Percentiles rank a stretch among this genome's conserved stretches.
These are phyloP conservation scores for Taphrorychus bicolor DNA, from an alignment of 2,888 invertebrate species.

Conservation along the genomic window DNA sequence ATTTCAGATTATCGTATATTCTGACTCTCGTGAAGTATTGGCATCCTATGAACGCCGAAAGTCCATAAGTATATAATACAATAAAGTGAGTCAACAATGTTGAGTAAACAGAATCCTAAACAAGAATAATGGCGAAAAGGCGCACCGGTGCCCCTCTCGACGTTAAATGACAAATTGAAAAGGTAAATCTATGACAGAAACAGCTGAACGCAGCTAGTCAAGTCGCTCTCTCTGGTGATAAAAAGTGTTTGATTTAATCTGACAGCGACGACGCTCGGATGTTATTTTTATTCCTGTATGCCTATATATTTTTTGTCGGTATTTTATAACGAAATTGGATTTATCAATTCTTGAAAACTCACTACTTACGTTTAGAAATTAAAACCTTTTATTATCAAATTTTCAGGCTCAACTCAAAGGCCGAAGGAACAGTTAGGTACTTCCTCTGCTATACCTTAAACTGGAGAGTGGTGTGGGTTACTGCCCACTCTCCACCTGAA, in stretches of 20 bases:
- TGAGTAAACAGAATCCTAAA: slow-evolving; percentile 27
- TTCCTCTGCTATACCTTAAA: too few species aligned
- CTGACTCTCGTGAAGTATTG: background rate
- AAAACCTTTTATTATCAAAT: too few species aligned
- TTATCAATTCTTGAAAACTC: too few species aligned
- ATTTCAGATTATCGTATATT: background rate
- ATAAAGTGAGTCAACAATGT: slow-evolving; percentile 29
- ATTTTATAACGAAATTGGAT: too few species aligned
- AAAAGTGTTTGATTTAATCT: slow-evolving; percentile 62
- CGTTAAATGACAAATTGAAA: slow-evolving; percentile 39
- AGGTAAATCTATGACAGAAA: slow-evolving; percentile 40
- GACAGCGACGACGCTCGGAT: background rate
- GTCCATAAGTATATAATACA: slow-evolving; percentile 4
- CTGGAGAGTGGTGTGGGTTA: too few species aligned
- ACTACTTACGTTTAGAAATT: too few species aligned
- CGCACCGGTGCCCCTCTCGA: slow-evolving; percentile 14
- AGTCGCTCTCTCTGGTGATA: slow-evolving; percentile 48
- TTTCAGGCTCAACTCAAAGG: too few species aligned
- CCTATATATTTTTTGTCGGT: too few species aligned
- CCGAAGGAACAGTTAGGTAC: too few species aligned
- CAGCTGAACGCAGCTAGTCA: slow-evolving; percentile 21
- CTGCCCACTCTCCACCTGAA: too few species aligned
- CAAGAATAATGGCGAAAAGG: slow-evolving; percentile 26
- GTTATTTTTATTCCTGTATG: background rate
- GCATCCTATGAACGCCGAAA: background rate